phyloP scores from a whole-genome alignment of 1,140 invertebrate genomes.

The Drosophila tsacasi region DNA sequence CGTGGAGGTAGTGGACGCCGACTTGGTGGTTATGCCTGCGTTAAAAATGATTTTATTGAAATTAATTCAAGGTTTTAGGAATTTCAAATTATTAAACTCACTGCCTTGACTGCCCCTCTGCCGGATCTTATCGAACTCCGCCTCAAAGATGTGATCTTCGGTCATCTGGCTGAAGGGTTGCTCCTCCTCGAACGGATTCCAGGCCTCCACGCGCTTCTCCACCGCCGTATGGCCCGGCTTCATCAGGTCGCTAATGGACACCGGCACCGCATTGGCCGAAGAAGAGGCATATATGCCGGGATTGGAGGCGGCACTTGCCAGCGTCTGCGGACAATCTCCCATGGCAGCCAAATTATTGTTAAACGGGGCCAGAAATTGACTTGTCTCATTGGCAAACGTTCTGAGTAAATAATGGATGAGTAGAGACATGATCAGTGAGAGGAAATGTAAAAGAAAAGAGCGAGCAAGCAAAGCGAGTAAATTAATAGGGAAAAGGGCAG shows the following conservation, averaged over 20 bases:
- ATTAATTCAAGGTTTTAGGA: no score
- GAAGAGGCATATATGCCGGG: constrained; percentile 70
- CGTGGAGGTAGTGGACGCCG: constrained; percentile 80
- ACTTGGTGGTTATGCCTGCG: constrained; percentile 81
- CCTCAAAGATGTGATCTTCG: constrained; percentile 94
- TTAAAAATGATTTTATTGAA: neutral
- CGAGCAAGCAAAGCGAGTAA: constrained; percentile 29
- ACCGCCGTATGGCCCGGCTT: constrained; percentile 52
- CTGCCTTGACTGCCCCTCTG: constrained; percentile 92
- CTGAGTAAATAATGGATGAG: constrained; percentile 83
- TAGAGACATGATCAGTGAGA: constrained; percentile 20
- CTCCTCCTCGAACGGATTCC: constrained; percentile 94
- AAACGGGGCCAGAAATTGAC: constrained; percentile 91
- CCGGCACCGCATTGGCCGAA: constrained; percentile 48
- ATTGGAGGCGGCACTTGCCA: constrained; percentile 70
- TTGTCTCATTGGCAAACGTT: constrained; percentile 91
- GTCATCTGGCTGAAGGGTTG: constrained; percentile 91
- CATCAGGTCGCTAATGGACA: constrained; percentile 74
- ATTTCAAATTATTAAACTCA: constrained; percentile 85
- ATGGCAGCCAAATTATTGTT: constrained; percentile 85
- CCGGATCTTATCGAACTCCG: constrained; percentile 94
- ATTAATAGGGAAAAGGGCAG: constrained; percentile 7
- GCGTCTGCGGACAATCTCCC: constrained; percentile 58
- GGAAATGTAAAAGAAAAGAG: constrained; percentile 1
- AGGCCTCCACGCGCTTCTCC: constrained; percentile 86